phyloP scores from a whole-genome alignment of 2,113 vertebrate genomes.

The Glareola pratincola region DNA sequence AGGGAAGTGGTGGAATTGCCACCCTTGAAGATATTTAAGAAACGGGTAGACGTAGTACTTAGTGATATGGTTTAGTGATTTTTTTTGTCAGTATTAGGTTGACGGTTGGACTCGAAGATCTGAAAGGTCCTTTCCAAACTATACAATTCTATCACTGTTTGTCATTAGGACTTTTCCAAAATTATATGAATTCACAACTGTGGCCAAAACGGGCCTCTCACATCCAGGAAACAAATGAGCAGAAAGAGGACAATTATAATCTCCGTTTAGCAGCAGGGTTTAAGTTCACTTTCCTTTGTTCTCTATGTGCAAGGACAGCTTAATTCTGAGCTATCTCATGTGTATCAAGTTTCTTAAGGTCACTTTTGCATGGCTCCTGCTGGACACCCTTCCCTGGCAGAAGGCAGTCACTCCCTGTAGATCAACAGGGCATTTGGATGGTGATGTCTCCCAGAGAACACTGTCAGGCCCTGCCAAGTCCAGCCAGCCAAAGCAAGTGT shows the following conservation, averaged over 20 bases:
- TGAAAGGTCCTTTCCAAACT: too few relatives aligned
- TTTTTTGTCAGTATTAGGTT: too few relatives aligned
- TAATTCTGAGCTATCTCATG: not conserved
- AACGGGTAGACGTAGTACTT: too few relatives aligned
- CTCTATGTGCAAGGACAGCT: not conserved
- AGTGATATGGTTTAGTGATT: too few relatives aligned
- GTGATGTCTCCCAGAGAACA: not conserved
- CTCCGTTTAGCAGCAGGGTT: not conserved
- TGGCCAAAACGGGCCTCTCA: not conserved
- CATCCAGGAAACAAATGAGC: not conserved
- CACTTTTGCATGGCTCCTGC: not conserved
- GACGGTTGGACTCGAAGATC: too few relatives aligned
- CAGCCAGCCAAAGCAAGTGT: not conserved
- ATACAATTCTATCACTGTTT: not conserved
- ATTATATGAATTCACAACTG: not conserved
- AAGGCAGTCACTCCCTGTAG: not conserved
- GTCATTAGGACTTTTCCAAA: not conserved
- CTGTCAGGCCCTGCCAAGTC: not conserved
- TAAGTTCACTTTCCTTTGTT: not conserved
- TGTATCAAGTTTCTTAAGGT: not conserved
- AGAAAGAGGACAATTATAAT: not conserved
- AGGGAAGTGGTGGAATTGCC: too few relatives aligned
- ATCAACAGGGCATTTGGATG: not conserved
- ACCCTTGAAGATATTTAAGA: too few relatives aligned
- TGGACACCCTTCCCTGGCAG: not conserved